Evolutionary conservation across 2,888 invertebrate species (phyloP), one percentile per base, ranked within the genome.

Genomic region (Onthophagus sagittarius): DNA sequence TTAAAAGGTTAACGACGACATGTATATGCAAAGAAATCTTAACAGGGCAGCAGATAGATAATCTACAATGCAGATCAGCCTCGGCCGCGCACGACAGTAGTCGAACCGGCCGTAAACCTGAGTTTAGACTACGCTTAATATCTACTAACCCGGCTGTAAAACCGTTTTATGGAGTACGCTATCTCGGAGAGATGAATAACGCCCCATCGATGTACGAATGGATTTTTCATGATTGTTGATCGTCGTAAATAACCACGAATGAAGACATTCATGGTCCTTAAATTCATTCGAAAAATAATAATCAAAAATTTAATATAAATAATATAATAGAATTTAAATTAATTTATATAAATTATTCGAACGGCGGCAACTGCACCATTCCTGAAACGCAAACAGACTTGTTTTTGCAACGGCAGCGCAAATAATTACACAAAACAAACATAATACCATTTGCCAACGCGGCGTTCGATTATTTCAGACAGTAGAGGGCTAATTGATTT

Each of bases 1-100:
- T 67, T 67, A 67, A 67, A 67, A 67, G 67, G 67, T 67, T 67
- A 67, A 67, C 67, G 67, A 67, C 67, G 67, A 32, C 67, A 32
- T 15, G 67, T 31, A 32, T 32, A 67, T 23, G 67, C 67, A 67
- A 67, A 67, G 67, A 67, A 67, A 67, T 67, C 31, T 23, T 67
- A 67, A 67, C 67, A 67, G 67, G 67, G 32, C 67, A 67, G 23
- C 31, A n/a, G 67, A 67, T 67, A 67, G 31, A 15, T 32, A 67
- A 67, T 67, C 23, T 67, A 67, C 67, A 67, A 31, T 67, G 67
- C 67, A 67, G 32, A 67, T 67, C 23, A 23, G 67, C 23, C 31
- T 31, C 15, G 39, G 39, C 39, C 39, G 39, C 39, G 39, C 39
- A 53, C 39, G 39, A 53, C 39, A 53, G 39, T 53, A 53, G 39